Evolutionary conservation across 2,113 vertebrate species (phyloP), one percentile per base, ranked within the genome.

Genomic region (Indri indri): DNA sequence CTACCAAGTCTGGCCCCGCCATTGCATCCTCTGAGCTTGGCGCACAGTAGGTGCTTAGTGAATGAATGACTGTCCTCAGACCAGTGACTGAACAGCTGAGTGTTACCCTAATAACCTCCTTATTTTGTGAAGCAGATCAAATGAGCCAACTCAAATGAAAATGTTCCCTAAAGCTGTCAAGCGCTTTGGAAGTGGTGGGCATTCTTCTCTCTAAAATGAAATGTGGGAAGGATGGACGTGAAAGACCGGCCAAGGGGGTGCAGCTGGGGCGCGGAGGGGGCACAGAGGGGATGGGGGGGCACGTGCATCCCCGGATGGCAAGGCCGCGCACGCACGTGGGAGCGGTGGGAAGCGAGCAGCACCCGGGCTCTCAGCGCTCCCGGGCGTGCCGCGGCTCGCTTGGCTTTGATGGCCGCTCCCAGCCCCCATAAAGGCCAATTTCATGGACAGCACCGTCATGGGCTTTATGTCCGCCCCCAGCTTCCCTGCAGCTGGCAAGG

Each of bases 381-480:
- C 13, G 2, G 81, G 86, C 95, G 94, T 91, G 96, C 59, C 96
- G 81, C 0, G 2, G 92, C 97, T 90, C 34, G 80, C 84, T 90
- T 0, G 9, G 57, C 95, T 96, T 96, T 96, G 95, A 94, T 81
- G 70, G 76, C 40, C 10, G 65, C 52, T 84, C 59, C 65, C 59
- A 45, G 65, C 80, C 14, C 47, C 66, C 12, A 37, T 91, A 59
- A 87, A 90, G 57, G 40, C 50, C 61, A 74, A 61, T 91, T 92
- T 97, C 95, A 27, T 14, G 81, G 87, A 30, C 81, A 30, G 18
- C 27, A 5, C 37, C 1, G n/a, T 85, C 57, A 37, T 14, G 57
- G 20, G 40, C 76, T 94, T 95, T 77, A 65, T 66, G 88, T 61
- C 47, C 42, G 57, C 73, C 83, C 65, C 81, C 45, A 1, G 83